These are phyloP conservation scores for Halichoerus grypus DNA, from an alignment of 2,113 vertebrate genomes.

Conservation along the genomic window DNA sequence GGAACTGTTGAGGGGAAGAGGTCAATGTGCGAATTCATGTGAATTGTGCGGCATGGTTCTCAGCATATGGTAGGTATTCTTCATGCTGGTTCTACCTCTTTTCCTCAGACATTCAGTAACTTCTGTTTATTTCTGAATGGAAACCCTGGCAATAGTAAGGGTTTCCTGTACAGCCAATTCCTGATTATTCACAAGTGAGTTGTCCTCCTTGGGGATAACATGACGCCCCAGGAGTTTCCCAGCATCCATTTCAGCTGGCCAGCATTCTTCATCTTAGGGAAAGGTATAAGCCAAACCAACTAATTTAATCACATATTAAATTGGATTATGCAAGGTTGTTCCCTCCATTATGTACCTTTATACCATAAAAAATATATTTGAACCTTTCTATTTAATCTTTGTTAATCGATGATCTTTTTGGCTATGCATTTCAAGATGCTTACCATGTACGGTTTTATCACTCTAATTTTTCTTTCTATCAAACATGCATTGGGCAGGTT, in stretches of 20 bases:
- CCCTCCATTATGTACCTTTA: slow-evolving; percentile 18
- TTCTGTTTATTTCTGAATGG: slow-evolving; percentile 51
- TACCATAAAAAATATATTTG: slow-evolving; percentile 28
- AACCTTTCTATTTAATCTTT: neutral
- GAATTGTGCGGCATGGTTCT: neutral
- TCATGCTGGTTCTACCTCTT: neutral
- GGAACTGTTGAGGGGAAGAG: neutral
- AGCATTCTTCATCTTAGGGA: slow-evolving; percentile 26
- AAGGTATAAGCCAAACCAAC: slow-evolving; percentile 30
- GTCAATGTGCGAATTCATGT: neutral
- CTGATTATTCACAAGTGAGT: slow-evolving; percentile 51
- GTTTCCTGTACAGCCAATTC: slow-evolving; percentile 47
- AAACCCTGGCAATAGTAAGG: slow-evolving; percentile 11
- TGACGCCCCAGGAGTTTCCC: neutral
- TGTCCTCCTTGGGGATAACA: slow-evolving; percentile 19
- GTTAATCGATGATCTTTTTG: slow-evolving; percentile 5
- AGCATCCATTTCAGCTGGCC: slow-evolving; percentile 48
- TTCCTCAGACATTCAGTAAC: neutral
- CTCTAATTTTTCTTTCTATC: neutral
- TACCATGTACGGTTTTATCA: neutral
- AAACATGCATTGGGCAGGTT: neutral
- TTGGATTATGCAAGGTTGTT: slow-evolving; percentile 52
- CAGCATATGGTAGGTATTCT: neutral
- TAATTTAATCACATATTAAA: slow-evolving; percentile 48
- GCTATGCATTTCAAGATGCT: neutral